Evolutionary conservation across 2,888 invertebrate species (phyloP).

Genomic region (Himalopsyche anomala): DNA sequence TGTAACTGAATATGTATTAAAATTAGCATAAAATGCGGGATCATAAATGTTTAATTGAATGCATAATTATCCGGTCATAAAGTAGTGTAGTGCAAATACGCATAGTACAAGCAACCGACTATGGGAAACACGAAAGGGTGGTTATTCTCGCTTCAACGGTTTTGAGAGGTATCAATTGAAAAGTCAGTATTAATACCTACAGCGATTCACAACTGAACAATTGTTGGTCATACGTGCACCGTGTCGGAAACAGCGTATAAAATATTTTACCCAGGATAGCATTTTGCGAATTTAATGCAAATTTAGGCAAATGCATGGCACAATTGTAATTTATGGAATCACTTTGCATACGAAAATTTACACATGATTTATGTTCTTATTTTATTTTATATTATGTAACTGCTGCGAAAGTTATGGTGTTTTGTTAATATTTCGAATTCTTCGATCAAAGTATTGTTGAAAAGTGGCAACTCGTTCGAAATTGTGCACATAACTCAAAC

Average conservation of each 20-base stretch:
- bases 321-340: slow-evolving; percentile 62
- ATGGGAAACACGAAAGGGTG: not conserved
- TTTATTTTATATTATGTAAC: slow-evolving; percentile 9
- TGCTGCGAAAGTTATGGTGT: not conserved
- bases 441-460: not conserved
- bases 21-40: not conserved
- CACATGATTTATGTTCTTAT: slow-evolving; percentile 44
- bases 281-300: slow-evolving; percentile 62
- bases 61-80: not conserved
- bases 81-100: not conserved
- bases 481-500: too few species aligned
- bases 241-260: slow-evolving; percentile 45
- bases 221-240: slow-evolving; percentile 19
- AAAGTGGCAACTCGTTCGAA: too few species aligned
- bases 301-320: slow-evolving; percentile 56
- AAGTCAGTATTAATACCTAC: not conserved
- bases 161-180: slow-evolving; percentile 47
- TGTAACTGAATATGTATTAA: not conserved
- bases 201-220: slow-evolving; percentile 17
- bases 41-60: slow-evolving; percentile 12
- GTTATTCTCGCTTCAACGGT: slow-evolving; percentile 12
- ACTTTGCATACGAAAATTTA: slow-evolving; percentile 58
- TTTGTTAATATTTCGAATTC: not conserved
- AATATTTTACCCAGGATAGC: slow-evolving; percentile 53
- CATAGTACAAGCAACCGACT: not conserved